A percentile compares a stretch with the other conserved stretches of the same genome.
Evolutionary conservation across 2,113 vertebrate genomes (phyloP).

Genomic region (Tapirus terrestris): DNA sequence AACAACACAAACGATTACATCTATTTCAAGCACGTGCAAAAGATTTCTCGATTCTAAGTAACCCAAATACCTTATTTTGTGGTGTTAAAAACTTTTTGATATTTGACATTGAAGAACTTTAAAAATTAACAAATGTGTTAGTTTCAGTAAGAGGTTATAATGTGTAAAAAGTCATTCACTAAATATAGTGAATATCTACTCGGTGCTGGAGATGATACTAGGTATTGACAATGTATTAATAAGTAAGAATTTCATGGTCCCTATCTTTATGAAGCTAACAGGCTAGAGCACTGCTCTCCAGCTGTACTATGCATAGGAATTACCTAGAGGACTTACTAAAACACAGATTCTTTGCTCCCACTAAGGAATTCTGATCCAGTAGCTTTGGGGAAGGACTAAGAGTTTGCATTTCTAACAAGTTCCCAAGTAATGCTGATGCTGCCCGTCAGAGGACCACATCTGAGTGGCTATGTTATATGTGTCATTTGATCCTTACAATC

Average conservation of each 20-base stretch:
- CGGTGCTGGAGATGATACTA: not conserved
- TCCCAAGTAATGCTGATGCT: not conserved
- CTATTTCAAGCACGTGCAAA: not conserved
- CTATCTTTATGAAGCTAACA: not conserved
- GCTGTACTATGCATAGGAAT: not conserved
- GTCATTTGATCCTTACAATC: not conserved
- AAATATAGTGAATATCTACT: not conserved
- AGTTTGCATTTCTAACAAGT: not conserved
- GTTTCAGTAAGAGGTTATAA: not conserved
- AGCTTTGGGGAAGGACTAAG: not conserved
- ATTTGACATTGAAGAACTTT: not conserved
- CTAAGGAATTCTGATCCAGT: not conserved
- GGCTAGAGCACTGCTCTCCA: not conserved
- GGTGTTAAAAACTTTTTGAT: not conserved
- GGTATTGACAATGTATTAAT: not conserved
- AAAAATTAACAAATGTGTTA: not conserved
- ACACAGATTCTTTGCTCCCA: not conserved
- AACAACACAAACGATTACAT: not conserved
- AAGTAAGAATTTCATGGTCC: not conserved
- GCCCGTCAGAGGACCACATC: not conserved
- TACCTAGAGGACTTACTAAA: not conserved
- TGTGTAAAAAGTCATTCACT: not conserved
- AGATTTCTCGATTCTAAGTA: conserved; percentile 6
- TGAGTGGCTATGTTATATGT: not conserved
- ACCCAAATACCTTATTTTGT: not conserved